phyloP scores from a whole-genome alignment of 1,140 invertebrate species.

The Brachionus rubens region DNA sequence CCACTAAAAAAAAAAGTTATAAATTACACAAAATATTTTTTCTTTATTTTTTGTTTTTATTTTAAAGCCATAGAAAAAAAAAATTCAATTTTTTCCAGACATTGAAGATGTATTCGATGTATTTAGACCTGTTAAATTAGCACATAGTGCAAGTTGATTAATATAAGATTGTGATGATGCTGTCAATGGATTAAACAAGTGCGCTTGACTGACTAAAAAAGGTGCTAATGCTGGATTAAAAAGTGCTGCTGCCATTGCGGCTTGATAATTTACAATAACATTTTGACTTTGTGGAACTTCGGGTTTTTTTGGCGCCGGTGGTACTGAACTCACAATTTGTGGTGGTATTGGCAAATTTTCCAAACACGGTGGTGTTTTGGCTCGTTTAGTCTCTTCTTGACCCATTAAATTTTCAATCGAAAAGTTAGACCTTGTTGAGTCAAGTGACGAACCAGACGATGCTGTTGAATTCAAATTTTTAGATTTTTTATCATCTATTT shows the following conservation, averaged over 20 bases:
- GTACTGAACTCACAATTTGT: constrained; percentile 15
- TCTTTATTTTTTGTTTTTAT: too few species aligned
- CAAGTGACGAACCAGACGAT: constrained; percentile 20
- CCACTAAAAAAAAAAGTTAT: neutral
- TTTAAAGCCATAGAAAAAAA: neutral
- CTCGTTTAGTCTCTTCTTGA: neutral
- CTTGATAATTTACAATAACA: neutral
- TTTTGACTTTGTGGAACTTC: neutral
- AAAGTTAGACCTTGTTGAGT: constrained; percentile 19
- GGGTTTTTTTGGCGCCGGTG: constrained; percentile 1
- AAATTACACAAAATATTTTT: too few species aligned
- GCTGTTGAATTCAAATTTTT: constrained; percentile 38
- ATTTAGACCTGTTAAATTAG: constrained; percentile 18
- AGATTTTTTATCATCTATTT: constrained; percentile 7
- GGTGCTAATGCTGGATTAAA: constrained; percentile 39
- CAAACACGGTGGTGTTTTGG: constrained; percentile 32
- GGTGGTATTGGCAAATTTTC: constrained; percentile 45
- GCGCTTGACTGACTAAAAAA: constrained; percentile 26
- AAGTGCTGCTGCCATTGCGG: constrained; percentile 1
- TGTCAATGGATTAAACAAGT: neutral
- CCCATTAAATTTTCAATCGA: constrained; percentile 28
- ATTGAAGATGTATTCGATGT: constrained; percentile 1
- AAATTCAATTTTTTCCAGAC: constrained; percentile 9
- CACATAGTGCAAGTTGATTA: constrained; percentile 11
- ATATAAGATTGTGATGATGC: neutral